These are phyloP conservation scores for Smittia sp. DNA, from an alignment of 2,888 invertebrate species.

Conservation along the genomic window DNA sequence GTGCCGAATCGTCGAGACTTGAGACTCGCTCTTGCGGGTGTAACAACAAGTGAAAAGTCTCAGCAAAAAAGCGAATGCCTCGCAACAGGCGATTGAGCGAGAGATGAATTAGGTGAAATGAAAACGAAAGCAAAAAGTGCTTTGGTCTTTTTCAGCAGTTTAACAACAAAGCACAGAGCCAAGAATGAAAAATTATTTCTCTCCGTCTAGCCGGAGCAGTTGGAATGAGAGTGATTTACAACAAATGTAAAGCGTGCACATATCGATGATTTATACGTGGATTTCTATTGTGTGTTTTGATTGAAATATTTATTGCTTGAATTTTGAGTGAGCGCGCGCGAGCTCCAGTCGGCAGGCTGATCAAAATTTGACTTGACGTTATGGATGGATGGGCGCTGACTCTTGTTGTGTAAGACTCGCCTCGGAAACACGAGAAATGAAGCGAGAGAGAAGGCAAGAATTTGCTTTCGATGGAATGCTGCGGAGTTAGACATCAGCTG, in stretches of 20 bases:
- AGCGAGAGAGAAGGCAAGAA: not conserved
- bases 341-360: not conserved
- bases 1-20: not conserved
- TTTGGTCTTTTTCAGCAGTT: no score
- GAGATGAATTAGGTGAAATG: slow-evolving; percentile 21
- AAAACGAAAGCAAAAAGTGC: slow-evolving; percentile 16
- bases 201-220: not conserved
- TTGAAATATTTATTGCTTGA: slow-evolving; percentile 24
- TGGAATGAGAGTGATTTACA: slow-evolving; percentile 26
- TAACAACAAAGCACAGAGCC: not conserved
- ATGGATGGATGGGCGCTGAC: not conserved
- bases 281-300: slow-evolving; percentile 24
- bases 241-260: slow-evolving; percentile 13
- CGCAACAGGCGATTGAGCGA: slow-evolving; percentile 11
- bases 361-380: not conserved
- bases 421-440: not conserved
- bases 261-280: slow-evolving; percentile 20
- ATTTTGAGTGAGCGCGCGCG: slow-evolving; percentile 3
- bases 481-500: not conserved
- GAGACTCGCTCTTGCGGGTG: not conserved
- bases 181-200: slow-evolving; percentile 14
- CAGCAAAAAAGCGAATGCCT: not conserved
- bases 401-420: not conserved
- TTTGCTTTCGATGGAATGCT: slow-evolving; percentile 1
- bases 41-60: slow-evolving; percentile 4